phyloP scores from a whole-genome alignment of 2,888 invertebrate species.

The Cataglyphis livida region DNA sequence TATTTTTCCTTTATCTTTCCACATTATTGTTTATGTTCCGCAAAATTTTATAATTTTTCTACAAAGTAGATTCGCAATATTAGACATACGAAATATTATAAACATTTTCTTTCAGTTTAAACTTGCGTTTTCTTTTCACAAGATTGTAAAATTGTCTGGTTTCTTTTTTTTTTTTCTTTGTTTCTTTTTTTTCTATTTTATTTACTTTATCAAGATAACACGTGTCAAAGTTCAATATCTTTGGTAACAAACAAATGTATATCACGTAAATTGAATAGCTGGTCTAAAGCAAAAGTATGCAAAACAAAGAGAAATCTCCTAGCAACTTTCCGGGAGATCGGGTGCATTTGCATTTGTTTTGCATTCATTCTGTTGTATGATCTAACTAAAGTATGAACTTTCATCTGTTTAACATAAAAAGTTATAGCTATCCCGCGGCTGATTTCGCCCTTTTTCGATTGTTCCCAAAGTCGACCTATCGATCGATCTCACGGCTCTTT shows the following conservation, averaged over 20 bases:
- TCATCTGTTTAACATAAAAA: conserved; percentile 79
- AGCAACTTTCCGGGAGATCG: conserved; percentile 80
- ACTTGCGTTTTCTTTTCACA: neutral
- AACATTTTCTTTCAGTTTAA: conserved; percentile 13
- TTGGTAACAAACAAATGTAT: conserved; percentile 55
- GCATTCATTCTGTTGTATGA: conserved; percentile 70
- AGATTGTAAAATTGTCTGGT: neutral
- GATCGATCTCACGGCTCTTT: conserved; percentile 65
- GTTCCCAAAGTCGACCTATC: conserved; percentile 58
- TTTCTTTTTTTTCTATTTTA: neutral
- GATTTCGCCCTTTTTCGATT: conserved; percentile 62
- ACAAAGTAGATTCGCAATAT: conserved; percentile 22
- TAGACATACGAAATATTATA: neutral
- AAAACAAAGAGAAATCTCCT: conserved; percentile 76
- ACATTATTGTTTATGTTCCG: neutral
- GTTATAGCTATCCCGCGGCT: conserved; percentile 59
- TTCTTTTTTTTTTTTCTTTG: neutral
- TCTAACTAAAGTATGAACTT: conserved; percentile 70
- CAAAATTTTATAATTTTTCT: conserved; percentile 53
- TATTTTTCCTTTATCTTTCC: conserved; percentile 28
- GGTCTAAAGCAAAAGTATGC: conserved; percentile 63
- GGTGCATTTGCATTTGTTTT: conserved; percentile 78
- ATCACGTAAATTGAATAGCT: conserved; percentile 64
- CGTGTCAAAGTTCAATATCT: conserved; percentile 12
- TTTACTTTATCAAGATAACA: neutral